Percentiles rank a stretch among this genome's conserved stretches.
Conservation (phyloP, 2,797 vertebrate species). For the Cyprinella venusta region DNA sequence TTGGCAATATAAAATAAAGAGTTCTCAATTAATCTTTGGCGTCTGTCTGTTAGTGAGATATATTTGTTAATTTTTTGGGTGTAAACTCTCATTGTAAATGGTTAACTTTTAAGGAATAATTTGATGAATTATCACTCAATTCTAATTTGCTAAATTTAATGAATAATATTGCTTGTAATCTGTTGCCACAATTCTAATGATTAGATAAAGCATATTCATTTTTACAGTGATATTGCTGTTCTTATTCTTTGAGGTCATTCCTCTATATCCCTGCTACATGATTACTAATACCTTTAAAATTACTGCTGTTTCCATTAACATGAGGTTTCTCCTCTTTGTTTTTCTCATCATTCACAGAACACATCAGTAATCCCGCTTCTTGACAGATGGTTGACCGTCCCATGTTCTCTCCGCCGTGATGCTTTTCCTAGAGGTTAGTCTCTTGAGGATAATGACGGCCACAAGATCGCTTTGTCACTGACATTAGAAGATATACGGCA, state of each 20-base stretch:
- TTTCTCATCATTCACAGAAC: constrained; percentile 35
- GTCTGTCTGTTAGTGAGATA: too few relatives aligned
- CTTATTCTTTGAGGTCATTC: constrained; percentile 16
- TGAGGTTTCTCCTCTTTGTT: constrained; percentile 27
- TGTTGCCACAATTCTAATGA: too few relatives aligned
- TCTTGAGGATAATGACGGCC: constrained; percentile 29
- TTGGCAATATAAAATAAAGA: too few relatives aligned
- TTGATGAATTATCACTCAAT: too few relatives aligned
- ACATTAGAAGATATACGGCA: constrained; percentile 34
- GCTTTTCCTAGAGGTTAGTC: constrained; percentile 33
- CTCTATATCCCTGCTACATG: neutral
- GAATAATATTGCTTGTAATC: too few relatives aligned
- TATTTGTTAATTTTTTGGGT: too few relatives aligned
- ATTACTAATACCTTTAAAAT: constrained; percentile 30
- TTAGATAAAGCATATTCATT: too few relatives aligned
- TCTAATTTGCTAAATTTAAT: too few relatives aligned
- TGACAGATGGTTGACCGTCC: constrained; percentile 33
- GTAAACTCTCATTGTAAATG: too few relatives aligned
- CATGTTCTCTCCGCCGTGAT: constrained; percentile 3
- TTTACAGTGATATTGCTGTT: constrained; percentile 21
- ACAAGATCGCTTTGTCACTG: constrained; percentile 20
- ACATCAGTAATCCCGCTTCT: constrained; percentile 18
- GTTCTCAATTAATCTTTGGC: too few relatives aligned
- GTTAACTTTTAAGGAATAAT: too few relatives aligned
- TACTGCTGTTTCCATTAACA: constrained; percentile 23